Percentiles rank a stretch among this genome's conserved stretches.
phyloP scores from a whole-genome alignment of 2,888 invertebrate genomes.

The Drosophila cyrtoloma region DNA sequence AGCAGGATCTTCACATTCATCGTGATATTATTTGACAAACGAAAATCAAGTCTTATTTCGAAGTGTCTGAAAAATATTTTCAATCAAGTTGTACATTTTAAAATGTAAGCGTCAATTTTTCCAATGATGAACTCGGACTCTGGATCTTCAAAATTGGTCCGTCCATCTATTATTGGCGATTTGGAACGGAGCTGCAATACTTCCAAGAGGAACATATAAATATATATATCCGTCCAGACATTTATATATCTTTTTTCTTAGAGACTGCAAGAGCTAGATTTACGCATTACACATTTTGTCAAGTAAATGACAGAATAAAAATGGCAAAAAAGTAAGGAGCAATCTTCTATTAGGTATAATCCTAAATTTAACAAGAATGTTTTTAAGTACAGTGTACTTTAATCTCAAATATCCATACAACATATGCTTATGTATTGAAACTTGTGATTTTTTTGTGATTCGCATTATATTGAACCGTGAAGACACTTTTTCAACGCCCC shows the following conservation, averaged over 20 bases:
- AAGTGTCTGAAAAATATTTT: not conserved
- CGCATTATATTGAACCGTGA: not conserved
- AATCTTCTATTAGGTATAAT: not conserved
- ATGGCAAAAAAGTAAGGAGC: not conserved
- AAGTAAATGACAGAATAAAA: too few species aligned
- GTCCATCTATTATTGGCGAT: not conserved
- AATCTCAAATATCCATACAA: not conserved
- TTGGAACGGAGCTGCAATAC: not conserved
- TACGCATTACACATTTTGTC: too few species aligned
- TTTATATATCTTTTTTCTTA: not conserved
- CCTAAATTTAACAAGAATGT: not conserved
- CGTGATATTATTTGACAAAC: not conserved
- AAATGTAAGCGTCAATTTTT: not conserved
- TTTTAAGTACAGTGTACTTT: not conserved
- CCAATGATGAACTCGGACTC: not conserved
- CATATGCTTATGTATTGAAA: not conserved
- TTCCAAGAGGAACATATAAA: not conserved
- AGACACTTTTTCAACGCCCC: constrained; percentile 7
- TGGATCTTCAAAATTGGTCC: not conserved
- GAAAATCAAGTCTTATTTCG: not conserved
- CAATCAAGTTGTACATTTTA: not conserved
- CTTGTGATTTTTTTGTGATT: not conserved
- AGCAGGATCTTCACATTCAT: not conserved
- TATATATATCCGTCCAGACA: not conserved
- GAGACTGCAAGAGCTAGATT: not conserved